Percentiles rank a stretch among this genome's conserved stretches.
Evolutionary conservation across 1,140 invertebrate species (phyloP).

Genomic region (Leptoteleia sp.): DNA sequence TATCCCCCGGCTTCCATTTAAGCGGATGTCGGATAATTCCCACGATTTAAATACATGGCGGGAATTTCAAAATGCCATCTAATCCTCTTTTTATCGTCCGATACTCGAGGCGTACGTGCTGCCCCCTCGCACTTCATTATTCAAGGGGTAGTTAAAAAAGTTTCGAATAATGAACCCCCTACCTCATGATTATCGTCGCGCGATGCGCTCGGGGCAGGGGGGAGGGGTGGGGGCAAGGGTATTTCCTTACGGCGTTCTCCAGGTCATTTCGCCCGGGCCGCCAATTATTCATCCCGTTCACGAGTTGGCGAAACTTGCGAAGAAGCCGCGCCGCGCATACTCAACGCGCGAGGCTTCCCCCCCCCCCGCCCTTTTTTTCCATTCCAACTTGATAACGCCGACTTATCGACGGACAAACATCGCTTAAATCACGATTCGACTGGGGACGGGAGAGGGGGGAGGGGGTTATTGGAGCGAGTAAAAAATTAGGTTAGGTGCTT

Average conservation of each 20-base stretch:
- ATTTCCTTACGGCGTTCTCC: conserved; percentile 24
- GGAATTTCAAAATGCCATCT: no score
- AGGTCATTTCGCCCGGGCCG: conserved; percentile 26
- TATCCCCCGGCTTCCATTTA: no score
- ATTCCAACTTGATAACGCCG: conserved; percentile 10
- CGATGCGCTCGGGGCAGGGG: conserved; percentile 35
- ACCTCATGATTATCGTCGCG: conserved; percentile 37
- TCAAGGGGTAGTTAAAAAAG: conserved; percentile 29
- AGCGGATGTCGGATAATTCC: no score
- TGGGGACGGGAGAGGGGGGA: no score
- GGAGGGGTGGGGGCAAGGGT: no score
- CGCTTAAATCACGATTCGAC: conserved; percentile 27
- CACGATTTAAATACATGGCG: no score
- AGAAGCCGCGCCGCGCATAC: conserved; percentile 33
- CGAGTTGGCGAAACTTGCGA: conserved; percentile 57
- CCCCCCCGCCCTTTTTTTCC: conserved; percentile 27
- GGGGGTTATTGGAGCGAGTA: conserved; percentile 29
- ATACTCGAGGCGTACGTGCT: no score
- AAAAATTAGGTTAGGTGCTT: conserved; percentile 48
- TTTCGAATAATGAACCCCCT: conserved; percentile 28
- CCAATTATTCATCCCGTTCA: conserved; percentile 62
- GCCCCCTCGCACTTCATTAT: conserved; percentile 26
- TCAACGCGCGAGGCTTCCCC: no score
- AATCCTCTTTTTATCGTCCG: no score
- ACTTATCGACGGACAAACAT: conserved; percentile 41